Percentiles rank a stretch among this genome's conserved stretches.
These are phyloP conservation scores for Prunella himalayana DNA, from an alignment of 2,113 vertebrate species.

Conservation along the genomic window DNA sequence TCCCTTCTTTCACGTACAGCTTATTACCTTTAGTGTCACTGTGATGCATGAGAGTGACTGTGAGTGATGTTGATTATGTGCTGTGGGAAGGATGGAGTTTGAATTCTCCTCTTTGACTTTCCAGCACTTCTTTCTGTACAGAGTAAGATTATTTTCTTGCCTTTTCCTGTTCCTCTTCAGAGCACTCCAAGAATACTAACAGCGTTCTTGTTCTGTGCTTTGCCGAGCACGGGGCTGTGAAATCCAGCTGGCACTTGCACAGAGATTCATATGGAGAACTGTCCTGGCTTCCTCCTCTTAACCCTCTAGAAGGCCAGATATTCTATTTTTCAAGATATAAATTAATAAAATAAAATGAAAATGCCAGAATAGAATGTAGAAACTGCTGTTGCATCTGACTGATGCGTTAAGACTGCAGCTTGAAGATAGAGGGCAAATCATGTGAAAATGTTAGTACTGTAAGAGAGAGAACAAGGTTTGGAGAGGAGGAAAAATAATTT, in stretches of 20 bases:
- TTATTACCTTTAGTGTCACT: constrained; percentile 16
- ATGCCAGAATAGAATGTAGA: neutral
- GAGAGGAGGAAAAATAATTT: neutral
- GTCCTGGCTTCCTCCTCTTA: constrained; percentile 31
- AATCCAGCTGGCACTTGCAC: constrained; percentile 45
- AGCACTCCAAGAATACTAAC: constrained; percentile 54
- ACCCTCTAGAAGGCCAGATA: neutral
- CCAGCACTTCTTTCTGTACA: constrained; percentile 24
- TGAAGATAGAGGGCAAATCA: neutral
- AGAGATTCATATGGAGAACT: constrained; percentile 46
- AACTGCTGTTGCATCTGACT: neutral
- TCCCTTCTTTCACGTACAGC: neutral
- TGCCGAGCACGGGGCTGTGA: neutral
- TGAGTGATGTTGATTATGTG: constrained; percentile 21
- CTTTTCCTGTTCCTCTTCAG: constrained; percentile 40
- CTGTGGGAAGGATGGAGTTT: neutral
- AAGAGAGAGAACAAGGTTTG: neutral
- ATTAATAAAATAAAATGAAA: neutral
- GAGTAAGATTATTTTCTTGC: constrained; percentile 37
- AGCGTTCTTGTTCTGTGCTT: neutral
- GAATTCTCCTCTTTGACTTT: constrained; percentile 39
- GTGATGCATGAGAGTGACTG: constrained; percentile 26
- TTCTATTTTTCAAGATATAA: neutral
- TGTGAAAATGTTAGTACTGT: neutral
- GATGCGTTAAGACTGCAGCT: neutral